A percentile compares a stretch with the other conserved stretches of the same genome.
These are phyloP conservation scores for Platorchestia sp. DNA, from an alignment of 1,140 invertebrate species.

Conservation along the genomic window DNA sequence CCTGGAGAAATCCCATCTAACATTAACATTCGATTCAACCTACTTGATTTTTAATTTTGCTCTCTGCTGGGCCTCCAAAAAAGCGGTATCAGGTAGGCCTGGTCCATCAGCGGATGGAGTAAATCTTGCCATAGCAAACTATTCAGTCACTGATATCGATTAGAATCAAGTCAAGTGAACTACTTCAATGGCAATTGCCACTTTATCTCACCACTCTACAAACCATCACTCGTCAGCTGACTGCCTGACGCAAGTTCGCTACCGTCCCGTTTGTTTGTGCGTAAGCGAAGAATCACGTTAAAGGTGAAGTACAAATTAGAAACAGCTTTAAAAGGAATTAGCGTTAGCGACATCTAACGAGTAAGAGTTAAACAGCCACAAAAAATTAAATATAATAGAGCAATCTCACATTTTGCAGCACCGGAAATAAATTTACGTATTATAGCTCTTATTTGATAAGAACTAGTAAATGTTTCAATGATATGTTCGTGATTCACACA, in stretches of 20 bases:
- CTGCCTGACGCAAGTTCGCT: background rate
- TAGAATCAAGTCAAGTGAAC: background rate
- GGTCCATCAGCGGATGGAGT: background rate
- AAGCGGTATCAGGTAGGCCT: background rate
- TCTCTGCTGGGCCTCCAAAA: slow-evolving; percentile 34
- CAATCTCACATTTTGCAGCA: background rate
- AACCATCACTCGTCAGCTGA: background rate
- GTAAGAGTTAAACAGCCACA: background rate
- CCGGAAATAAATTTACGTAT: too few species aligned
- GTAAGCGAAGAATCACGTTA: background rate
- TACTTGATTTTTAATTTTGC: slow-evolving; percentile 40
- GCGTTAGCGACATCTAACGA: background rate
- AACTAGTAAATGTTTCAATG: too few species aligned
- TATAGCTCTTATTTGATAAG: too few species aligned
- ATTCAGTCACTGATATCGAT: background rate
- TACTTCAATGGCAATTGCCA: background rate
- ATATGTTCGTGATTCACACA: too few species aligned
- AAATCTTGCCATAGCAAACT: background rate
- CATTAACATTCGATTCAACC: background rate
- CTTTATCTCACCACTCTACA: background rate
- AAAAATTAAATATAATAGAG: background rate
- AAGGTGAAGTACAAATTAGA: background rate
- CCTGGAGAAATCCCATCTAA: too few species aligned
- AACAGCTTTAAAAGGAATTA: background rate
- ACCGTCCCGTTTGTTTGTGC: background rate